Base-by-base conservation (phyloP, 1,140 invertebrate genomes). In the Nixonia krombeini region DNA sequence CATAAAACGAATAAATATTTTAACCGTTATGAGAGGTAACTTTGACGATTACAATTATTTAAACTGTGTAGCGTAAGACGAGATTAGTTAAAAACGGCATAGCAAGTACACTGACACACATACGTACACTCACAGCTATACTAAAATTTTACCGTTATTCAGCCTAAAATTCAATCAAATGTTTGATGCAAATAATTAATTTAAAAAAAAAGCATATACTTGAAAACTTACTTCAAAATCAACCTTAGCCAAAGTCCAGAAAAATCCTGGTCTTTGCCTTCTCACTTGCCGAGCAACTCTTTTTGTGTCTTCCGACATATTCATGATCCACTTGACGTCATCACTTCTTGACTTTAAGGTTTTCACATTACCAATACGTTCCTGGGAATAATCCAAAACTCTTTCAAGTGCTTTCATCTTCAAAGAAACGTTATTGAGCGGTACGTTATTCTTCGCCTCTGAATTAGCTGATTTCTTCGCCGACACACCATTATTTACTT, bases 211-310 rank as follows among this genome's bases (percentile, higher is more conserved):
- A n/a, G n/a, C n/a, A n/a, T n/a, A n/a, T n/a, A n/a, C n/a, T n/a
- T n/a, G n/a, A 21, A 40, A 17, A 40, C 55, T 74, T 70, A 87
- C 86, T 56, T 87, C 84, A 44, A 80, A 86, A 10, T 78, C 73
- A 0, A 86, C 71, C 46, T 75, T 78, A 12, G 81, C 85, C 1
- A 87, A 52, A 1, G 86, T 86, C 81, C 82, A 85, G 40, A 87
- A 86, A 37, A 87, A 85, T 56, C 86, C 86, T 1, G 85, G 85
- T 31, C 75, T 82, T 29, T 79, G 57, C 38, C 70, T 81, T 37
- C 78, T 72, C 25, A 76, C 63, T 59, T 81, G 76, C 12, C 80
- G 76, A 1, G 72, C 70, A 0, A 76, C 64, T 40, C 78, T 76
- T 40, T 76, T 69, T 18, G 42, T 67, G 23, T 74, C 64, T 31